Evolutionary conservation across 2,797 vertebrate genomes (phyloP).

Genomic region (Artibeus jamaicensis): DNA sequence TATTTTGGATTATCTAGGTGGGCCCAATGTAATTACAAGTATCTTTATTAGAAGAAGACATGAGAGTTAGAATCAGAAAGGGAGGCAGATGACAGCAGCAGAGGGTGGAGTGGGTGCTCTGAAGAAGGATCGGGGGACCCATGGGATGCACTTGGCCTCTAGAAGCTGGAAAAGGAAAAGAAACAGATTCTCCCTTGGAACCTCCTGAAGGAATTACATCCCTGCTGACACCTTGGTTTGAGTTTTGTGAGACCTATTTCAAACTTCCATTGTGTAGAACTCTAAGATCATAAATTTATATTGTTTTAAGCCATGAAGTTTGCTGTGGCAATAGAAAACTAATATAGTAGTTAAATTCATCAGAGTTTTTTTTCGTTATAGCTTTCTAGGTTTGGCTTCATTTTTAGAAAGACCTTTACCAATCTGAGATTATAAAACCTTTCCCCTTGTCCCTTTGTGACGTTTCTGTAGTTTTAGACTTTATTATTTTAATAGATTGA

Average conservation of each 20-base stretch:
- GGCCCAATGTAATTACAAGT: not conserved
- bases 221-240: not conserved
- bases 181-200: no score
- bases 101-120: not conserved
- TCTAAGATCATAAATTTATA: not conserved
- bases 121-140: not conserved
- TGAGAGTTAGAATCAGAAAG: not conserved
- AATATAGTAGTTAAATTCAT: not conserved
- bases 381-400: not conserved
- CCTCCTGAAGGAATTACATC: not conserved
- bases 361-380: not conserved
- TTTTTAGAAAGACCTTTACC: not conserved
- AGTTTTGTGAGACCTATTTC: not conserved
- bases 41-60: not conserved
- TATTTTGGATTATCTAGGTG: not conserved
- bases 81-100: not conserved
- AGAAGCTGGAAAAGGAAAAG: not conserved
- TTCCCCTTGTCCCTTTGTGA: no score
- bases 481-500: not conserved
- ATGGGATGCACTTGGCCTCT: no score
- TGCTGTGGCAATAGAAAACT: not conserved
- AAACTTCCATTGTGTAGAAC: not conserved
- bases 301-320: not conserved
- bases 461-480: not conserved
- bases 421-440: not conserved